Conservation (phyloP, 2,888 invertebrate species). For the Phasia obesa region DNA sequence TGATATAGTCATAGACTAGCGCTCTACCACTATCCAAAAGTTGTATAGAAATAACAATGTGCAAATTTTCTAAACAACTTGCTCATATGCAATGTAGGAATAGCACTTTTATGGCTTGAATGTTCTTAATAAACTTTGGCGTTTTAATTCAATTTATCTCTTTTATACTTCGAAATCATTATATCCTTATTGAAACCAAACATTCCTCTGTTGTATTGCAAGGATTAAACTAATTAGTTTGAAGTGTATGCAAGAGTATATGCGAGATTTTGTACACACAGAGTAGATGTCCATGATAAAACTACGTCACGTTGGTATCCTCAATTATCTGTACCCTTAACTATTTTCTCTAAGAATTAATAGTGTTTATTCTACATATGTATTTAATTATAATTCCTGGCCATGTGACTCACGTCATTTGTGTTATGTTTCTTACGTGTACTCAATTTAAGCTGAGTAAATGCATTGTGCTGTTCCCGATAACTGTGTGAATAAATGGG, state of each 20-base stretch:
- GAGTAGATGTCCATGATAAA: not conserved
- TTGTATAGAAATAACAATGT: too few relatives aligned
- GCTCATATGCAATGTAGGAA: too few relatives aligned
- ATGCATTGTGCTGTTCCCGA: constrained; percentile 23
- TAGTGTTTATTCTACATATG: constrained; percentile 36
- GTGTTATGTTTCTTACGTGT: constrained; percentile 22
- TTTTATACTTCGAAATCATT: not conserved
- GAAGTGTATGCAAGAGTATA: not conserved
- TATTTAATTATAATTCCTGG: constrained; percentile 48
- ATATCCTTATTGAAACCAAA: not conserved
- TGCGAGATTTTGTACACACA: not conserved
- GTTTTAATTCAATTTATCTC: not conserved
- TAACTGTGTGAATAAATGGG: not conserved
- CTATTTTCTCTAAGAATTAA: constrained; percentile 50
- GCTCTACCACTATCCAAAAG: too few relatives aligned
- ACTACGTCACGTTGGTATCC: constrained; percentile 16
- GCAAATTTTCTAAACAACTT: too few relatives aligned
- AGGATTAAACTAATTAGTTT: constrained; percentile 25
- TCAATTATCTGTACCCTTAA: constrained; percentile 8
- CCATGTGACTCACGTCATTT: constrained; percentile 38
- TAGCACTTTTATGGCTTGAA: too few relatives aligned
- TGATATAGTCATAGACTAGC: too few relatives aligned
- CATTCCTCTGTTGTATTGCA: not conserved
- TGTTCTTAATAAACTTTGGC: not conserved
- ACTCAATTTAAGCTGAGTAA: constrained; percentile 36